Conservation (phyloP, 1,140 invertebrate genomes). For the Thereuonema tuberculata region DNA sequence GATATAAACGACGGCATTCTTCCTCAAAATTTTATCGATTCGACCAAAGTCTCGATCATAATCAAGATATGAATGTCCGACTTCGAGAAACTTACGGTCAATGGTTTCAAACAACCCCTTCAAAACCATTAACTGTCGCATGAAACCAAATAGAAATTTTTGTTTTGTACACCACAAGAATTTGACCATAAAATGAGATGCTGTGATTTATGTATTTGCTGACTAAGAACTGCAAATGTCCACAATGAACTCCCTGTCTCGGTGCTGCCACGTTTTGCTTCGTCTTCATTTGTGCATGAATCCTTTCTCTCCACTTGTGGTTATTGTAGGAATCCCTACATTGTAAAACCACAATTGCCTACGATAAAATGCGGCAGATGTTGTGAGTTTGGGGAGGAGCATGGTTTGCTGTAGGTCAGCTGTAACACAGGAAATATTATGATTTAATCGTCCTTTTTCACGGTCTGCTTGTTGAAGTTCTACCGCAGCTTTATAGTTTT, state of each 20-base stretch:
- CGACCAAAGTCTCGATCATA: not conserved
- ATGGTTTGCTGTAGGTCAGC: slow-evolving; percentile 29
- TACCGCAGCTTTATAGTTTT: not conserved
- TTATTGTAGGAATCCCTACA: slow-evolving; percentile 25
- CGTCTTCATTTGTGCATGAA: slow-evolving; percentile 26
- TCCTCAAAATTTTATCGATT: not conserved
- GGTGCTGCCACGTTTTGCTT: slow-evolving; percentile 23
- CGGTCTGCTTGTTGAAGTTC: not conserved
- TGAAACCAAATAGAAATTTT: slow-evolving; percentile 22
- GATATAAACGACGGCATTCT: not conserved
- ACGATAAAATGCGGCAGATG: slow-evolving; percentile 26
- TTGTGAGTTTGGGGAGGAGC: slow-evolving; percentile 23
- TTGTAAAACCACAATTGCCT: slow-evolving; percentile 30
- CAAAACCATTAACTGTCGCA: slow-evolving; percentile 12
- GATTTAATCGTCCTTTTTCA: not conserved
- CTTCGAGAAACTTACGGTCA: slow-evolving; percentile 26
- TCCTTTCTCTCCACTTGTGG: slow-evolving; percentile 17
- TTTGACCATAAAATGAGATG: slow-evolving; percentile 26
- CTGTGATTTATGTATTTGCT: slow-evolving; percentile 14
- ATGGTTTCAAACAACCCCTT: slow-evolving; percentile 15
- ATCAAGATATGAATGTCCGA: not conserved
- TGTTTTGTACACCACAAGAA: slow-evolving; percentile 27
- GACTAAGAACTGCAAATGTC: slow-evolving; percentile 11
- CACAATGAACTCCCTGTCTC: slow-evolving; percentile 25
- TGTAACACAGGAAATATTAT: not conserved